Conservation (phyloP, 2,888 invertebrate genomes). For the Neocrepidodera transversa region DNA sequence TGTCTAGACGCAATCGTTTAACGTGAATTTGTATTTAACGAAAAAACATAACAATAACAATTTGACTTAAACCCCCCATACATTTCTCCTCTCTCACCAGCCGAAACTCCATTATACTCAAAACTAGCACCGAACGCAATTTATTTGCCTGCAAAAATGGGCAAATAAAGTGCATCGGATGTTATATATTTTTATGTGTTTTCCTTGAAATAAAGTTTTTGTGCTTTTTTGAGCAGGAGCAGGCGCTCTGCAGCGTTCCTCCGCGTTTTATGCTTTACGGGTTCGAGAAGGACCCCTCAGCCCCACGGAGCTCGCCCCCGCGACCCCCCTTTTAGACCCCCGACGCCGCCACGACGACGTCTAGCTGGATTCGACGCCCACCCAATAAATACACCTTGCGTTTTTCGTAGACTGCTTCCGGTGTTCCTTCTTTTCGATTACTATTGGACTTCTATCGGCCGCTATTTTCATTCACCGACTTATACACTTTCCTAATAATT, state of each 20-base stretch:
- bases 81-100: constrained; percentile 39
- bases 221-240: constrained; percentile 49
- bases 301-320: background rate
- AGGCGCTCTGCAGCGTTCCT: constrained; percentile 30
- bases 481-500: too few relatives aligned
- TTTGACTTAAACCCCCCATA: constrained; percentile 44
- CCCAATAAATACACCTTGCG: constrained; percentile 55
- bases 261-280: constrained; percentile 35
- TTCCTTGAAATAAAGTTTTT: constrained; percentile 59
- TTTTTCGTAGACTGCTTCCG: constrained; percentile 35
- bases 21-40: too few relatives aligned
- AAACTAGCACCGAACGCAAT: constrained; percentile 54
- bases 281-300: constrained; percentile 23
- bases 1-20: too few relatives aligned
- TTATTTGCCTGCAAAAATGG: constrained; percentile 54
- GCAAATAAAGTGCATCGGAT: constrained; percentile 59
- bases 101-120: constrained; percentile 52
- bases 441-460: constrained; percentile 9
- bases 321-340: constrained; percentile 32
- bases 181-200: constrained; percentile 61
- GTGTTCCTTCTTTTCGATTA: constrained; percentile 20
- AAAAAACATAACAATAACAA: constrained; percentile 47
- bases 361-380: constrained; percentile 48
- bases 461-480: too few relatives aligned
- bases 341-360: constrained; percentile 37